These are phyloP conservation scores for Trilocha varians DNA, from an alignment of 2,888 invertebrate genomes.

Conservation along the genomic window DNA sequence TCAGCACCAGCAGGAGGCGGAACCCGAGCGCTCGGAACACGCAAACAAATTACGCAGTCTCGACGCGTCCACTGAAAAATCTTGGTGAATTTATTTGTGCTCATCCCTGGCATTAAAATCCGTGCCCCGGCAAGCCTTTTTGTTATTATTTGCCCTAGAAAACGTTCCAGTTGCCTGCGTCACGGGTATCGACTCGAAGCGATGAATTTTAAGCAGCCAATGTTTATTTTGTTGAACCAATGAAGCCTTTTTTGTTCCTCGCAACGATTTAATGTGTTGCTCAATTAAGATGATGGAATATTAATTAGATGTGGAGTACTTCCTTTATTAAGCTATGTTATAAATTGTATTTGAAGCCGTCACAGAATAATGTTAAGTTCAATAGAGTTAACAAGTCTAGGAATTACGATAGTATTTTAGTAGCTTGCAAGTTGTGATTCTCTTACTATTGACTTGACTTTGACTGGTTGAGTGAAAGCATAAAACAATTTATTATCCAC, in stretches of 20 bases:
- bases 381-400: no score
- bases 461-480: no score
- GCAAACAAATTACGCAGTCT: slow-evolving; percentile 49
- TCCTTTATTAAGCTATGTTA: no score
- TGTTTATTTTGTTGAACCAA: slow-evolving; percentile 10
- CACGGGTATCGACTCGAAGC: slow-evolving; percentile 15
- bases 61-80: slow-evolving; percentile 49
- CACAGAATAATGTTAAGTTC: no score
- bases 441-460: no score
- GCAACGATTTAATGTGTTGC: neutral
- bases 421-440: no score
- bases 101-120: slow-evolving; percentile 43
- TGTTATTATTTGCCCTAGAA: slow-evolving; percentile 37
- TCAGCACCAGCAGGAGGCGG: slow-evolving; percentile 23
- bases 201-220: slow-evolving; percentile 24
- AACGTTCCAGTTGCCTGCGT: slow-evolving; percentile 10
- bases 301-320: no score
- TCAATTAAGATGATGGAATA: neutral
- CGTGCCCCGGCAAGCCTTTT: slow-evolving; percentile 28
- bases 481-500: no score
- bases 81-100: slow-evolving; percentile 51
- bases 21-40: slow-evolving; percentile 20
- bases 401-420: no score
- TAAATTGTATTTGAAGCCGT: no score
- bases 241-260: neutral